Evolutionary conservation across 2,888 invertebrate genomes (phyloP).

Genomic region (Tachystola acroxantha): DNA sequence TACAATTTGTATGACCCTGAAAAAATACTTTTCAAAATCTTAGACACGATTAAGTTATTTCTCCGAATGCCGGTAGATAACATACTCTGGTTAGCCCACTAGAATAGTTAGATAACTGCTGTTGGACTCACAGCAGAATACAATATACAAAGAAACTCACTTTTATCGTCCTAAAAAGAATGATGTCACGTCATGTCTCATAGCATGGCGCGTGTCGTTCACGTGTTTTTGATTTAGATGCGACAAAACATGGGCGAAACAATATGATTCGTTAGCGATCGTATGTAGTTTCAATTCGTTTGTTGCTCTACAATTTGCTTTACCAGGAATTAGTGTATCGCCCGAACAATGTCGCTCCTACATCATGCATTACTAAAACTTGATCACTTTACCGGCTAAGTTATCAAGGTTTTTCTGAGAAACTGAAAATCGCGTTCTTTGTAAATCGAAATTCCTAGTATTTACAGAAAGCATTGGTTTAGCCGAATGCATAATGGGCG

Average conservation of each 20-base stretch:
- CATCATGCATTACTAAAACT: slow-evolving; percentile 9
- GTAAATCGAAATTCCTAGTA: slow-evolving; percentile 45
- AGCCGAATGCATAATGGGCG: slow-evolving; percentile 64
- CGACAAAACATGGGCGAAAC: slow-evolving; percentile 1
- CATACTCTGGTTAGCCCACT: no score
- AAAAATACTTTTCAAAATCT: no score
- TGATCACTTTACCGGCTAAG: not conserved
- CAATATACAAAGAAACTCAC: no score
- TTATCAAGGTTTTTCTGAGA: slow-evolving; percentile 24
- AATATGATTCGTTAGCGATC: slow-evolving; percentile 9
- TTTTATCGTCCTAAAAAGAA: no score
- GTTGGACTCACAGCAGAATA: not conserved
- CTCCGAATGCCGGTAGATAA: no score
- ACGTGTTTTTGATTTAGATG: not conserved
- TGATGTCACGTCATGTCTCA: no score
- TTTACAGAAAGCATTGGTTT: slow-evolving; percentile 53
- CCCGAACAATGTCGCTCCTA: slow-evolving; percentile 3
- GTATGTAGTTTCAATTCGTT: no score
- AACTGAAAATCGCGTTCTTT: slow-evolving; percentile 21
- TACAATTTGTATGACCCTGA: no score
- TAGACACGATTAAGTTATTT: no score
- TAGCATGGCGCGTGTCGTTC: slow-evolving; percentile 5
- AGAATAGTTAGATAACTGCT: not conserved
- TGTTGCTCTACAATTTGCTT: no score
- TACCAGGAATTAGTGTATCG: no score